Conservation (phyloP, 64 coral and sea anemone genomes). For the Stichodactyla mertensii region DNA sequence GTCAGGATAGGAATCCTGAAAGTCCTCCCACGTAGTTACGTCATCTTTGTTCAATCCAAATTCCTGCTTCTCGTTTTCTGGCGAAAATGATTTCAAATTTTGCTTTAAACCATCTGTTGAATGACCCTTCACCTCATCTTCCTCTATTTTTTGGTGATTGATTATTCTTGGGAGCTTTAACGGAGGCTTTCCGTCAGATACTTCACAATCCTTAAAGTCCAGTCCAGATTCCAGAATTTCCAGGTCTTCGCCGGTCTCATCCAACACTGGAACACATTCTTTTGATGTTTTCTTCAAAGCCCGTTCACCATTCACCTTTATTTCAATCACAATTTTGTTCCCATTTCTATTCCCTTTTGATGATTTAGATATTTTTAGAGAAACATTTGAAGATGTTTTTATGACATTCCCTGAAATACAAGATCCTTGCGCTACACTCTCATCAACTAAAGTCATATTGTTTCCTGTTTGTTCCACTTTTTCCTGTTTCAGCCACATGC, state of each 20-base stretch:
- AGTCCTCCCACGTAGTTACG: not conserved
- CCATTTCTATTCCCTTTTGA: not conserved
- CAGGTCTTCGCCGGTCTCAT: not conserved
- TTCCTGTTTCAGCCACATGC: no score
- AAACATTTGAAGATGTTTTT: not conserved
- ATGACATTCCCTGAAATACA: not conserved
- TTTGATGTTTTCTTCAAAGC: not conserved
- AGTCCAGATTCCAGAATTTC: not conserved
- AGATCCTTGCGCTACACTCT: not conserved
- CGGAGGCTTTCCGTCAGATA: not conserved
- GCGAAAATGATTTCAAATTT: no score
- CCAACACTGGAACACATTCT: not conserved
- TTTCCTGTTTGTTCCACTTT: no score
- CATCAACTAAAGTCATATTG: not conserved
- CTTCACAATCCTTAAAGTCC: not conserved
- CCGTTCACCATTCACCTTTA: not conserved
- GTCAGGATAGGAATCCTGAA: not conserved
- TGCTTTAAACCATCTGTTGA: no score
- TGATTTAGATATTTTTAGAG: not conserved
- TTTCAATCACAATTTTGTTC: not conserved
- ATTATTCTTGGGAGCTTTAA: not conserved
- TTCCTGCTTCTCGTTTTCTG: not conserved
- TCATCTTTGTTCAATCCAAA: not conserved
- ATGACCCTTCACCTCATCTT: not conserved
- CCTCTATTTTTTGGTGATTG: not conserved